Conservation (phyloP, 2,797 vertebrate species). For the Notolepis coatsorum region DNA sequence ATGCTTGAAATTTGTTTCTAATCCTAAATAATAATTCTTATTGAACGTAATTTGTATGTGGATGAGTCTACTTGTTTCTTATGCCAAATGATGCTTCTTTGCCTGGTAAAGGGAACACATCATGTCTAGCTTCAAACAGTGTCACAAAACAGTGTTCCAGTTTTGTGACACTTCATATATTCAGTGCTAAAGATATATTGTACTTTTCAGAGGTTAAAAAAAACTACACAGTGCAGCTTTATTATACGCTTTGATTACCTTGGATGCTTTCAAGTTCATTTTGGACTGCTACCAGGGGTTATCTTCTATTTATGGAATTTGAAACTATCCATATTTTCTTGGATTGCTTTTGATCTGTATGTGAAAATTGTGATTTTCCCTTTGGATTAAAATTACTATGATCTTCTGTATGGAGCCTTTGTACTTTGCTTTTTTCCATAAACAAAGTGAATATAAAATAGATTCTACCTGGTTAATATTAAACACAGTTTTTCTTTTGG, state of each 20-base stretch:
- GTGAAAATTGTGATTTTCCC: conserved; percentile 37
- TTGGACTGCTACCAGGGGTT: conserved; percentile 28
- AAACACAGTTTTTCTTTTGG: background rate
- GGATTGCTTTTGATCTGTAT: conserved; percentile 42
- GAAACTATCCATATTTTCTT: conserved; percentile 67
- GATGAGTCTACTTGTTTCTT: no score
- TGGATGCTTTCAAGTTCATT: conserved; percentile 32
- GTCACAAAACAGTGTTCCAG: no score
- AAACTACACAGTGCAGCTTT: no score
- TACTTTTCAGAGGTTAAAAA: no score
- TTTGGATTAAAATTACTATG: conserved; percentile 35
- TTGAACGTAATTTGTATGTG: no score
- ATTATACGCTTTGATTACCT: conserved; percentile 2
- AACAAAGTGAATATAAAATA: conserved; percentile 50
- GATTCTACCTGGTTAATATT: conserved; percentile 21
- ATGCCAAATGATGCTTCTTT: no score
- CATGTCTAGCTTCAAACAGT: no score
- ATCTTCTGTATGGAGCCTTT: conserved; percentile 47
- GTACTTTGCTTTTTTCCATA: conserved; percentile 49
- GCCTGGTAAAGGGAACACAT: no score
- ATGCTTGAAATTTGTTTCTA: no score
- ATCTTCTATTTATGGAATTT: conserved; percentile 30
- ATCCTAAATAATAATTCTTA: no score
- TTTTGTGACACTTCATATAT: no score
- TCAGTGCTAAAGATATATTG: no score